Evolutionary conservation across 2,113 vertebrate genomes (phyloP).

Genomic region (Neomonachus schauinslandi): DNA sequence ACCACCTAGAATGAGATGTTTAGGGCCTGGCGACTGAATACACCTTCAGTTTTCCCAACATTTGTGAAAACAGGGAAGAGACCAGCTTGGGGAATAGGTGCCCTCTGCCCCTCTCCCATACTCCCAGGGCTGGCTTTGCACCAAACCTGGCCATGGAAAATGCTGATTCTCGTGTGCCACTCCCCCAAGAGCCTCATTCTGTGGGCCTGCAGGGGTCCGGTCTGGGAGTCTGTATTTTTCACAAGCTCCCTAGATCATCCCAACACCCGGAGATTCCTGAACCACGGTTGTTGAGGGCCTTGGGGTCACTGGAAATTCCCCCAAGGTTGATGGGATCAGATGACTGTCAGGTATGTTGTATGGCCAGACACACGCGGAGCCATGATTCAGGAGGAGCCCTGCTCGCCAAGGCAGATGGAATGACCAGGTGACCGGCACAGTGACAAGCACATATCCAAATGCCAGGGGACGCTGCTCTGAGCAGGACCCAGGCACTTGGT

Average conservation of each 20-base stretch:
- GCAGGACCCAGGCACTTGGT: too few species aligned
- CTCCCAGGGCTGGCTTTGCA: neutral
- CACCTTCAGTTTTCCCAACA: neutral
- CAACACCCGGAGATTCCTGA: fast-evolving
- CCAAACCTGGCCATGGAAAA: neutral
- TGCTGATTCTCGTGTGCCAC: neutral
- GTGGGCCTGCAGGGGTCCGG: fast-evolving
- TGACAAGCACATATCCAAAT: neutral
- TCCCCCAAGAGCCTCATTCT: fast-evolving
- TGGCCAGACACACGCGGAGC: fast-evolving
- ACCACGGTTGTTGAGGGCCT: fast-evolving
- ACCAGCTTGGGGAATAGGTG: neutral
- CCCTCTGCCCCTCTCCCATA: neutral
- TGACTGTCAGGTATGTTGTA: neutral
- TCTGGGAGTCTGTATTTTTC: fast-evolving
- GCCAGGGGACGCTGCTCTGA: neutral
- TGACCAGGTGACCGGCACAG: neutral
- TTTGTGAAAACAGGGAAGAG: neutral
- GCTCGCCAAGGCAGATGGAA: fast-evolving
- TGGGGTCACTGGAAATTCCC: too few species aligned
- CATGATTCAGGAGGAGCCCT: fast-evolving
- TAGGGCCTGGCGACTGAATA: neutral
- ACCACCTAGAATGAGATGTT: neutral
- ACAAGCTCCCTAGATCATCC: neutral
- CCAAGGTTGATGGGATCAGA: fast-evolving